phyloP scores from a whole-genome alignment of 1,140 invertebrate genomes.

The Ceratina japonica region DNA sequence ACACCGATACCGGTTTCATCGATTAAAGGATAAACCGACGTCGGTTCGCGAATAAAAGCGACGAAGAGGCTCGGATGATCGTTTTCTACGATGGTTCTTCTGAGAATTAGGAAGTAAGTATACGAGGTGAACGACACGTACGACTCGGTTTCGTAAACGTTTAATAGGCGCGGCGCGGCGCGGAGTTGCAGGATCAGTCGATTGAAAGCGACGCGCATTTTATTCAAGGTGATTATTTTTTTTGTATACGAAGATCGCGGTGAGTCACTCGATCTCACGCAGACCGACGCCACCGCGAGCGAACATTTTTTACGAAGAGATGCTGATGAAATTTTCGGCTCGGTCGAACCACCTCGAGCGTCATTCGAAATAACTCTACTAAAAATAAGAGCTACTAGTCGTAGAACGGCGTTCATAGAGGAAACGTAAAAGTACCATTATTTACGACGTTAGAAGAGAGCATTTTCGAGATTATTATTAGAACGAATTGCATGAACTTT shows the following conservation, averaged over 20 bases:
- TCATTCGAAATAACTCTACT: not conserved
- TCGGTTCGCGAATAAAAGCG: constrained; percentile 39
- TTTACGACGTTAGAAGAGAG: not conserved
- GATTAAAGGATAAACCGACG: not conserved
- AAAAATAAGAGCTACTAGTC: constrained; percentile 5
- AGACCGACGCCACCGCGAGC: no score
- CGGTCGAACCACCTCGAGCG: not conserved
- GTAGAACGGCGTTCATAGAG: not conserved
- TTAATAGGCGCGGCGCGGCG: no score
- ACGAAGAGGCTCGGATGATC: constrained; percentile 35
- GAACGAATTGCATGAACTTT: not conserved
- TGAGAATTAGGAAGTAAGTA: not conserved
- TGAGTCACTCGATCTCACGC: no score
- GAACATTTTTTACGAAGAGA: not conserved
- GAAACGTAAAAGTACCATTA: not conserved
- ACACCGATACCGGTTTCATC: not conserved
- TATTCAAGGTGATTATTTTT: not conserved
- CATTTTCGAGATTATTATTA: constrained; percentile 18
- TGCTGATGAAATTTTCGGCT: not conserved
- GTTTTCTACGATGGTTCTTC: not conserved
- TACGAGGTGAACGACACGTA: constrained; percentile 7
- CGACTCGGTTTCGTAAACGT: not conserved
- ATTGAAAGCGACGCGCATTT: not conserved
- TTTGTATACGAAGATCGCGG: not conserved
- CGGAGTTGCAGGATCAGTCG: no score